phyloP scores from a whole-genome alignment of 2,797 vertebrate genomes.

The Cheirogaleus major region DNA sequence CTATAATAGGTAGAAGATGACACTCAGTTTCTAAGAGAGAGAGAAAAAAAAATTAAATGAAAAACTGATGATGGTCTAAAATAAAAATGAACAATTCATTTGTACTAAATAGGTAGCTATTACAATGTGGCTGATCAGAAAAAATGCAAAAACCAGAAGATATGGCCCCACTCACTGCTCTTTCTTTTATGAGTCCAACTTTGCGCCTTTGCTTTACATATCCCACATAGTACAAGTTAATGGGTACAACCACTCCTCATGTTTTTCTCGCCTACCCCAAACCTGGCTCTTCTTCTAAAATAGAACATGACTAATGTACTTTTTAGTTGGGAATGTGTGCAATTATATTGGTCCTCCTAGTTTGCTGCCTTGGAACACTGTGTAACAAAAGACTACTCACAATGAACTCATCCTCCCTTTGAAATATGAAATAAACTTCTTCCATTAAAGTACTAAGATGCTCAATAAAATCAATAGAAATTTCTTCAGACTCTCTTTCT shows the following conservation, averaged over 20 bases:
- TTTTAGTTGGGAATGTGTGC: neutral
- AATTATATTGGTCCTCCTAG: neutral
- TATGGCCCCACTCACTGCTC: neutral
- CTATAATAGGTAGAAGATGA: neutral
- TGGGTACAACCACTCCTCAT: neutral
- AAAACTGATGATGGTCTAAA: neutral
- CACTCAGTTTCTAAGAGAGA: neutral
- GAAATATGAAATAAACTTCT: conserved; percentile 29
- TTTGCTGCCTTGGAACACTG: neutral
- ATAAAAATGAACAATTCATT: conserved; percentile 29
- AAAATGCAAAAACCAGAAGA: neutral
- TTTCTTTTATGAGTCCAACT: neutral
- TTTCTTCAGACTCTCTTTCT: neutral
- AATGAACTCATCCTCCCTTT: neutral
- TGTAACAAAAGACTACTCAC: neutral
- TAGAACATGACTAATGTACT: neutral
- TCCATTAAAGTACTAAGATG: neutral
- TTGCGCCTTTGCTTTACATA: neutral
- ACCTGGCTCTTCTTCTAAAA: conserved; percentile 17
- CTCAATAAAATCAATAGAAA: neutral
- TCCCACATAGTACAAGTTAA: neutral
- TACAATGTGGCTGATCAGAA: neutral
- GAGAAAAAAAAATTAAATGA: neutral
- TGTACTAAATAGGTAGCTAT: neutral
- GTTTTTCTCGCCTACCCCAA: neutral